Base-by-base conservation (phyloP, 1,140 invertebrate genomes). In the Dendrolimus punctatus region DNA sequence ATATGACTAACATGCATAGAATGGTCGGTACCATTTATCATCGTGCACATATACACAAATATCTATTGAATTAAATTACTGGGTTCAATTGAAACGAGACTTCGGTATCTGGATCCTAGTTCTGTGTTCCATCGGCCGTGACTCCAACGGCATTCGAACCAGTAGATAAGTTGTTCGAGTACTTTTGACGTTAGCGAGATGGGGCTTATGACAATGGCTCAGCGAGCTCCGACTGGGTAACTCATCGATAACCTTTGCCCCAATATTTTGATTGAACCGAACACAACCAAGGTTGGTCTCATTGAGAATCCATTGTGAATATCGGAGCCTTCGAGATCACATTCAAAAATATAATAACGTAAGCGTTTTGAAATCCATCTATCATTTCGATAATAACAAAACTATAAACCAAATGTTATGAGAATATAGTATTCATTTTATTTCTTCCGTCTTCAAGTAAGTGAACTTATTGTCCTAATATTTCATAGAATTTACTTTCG, bases 191-290 rank as follows among this genome's bases (percentile, higher is more conserved):
- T 65, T 54, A 59, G 44, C 55, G 58, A 65, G 55, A 64, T 60
- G 64, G 54, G 60, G 10, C 55, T 39, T 55, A 61, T 60, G 49
- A 72, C 69, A 72, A 72, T 69, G 57, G 62, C 7, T 55, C 7
- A 10, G 53, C 51, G 53, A 56, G 46, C 55, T 50, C 45, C 43
- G 44, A 39, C 9, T 47, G 46, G 65, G 60, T 60, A 54, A 61
- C 64, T 53, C 57, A 57, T 50, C 68, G 53, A 71, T 80, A 80
- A 85, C 76, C 81, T 83, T 75, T 83, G 65, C 50, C 68, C 61
- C 73, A 80, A 80, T 80, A 79, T 76, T 80, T 71, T 75, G 68
- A 78, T 76, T 76, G 72, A 76, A 78, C 62, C 66, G 67, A 65
- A 62, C 57, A 71, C 66, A 72, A 62, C 61, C 73, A 78, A 80